Conservation (phyloP, 2,888 invertebrate genomes). For the Lymantria dispar region DNA sequence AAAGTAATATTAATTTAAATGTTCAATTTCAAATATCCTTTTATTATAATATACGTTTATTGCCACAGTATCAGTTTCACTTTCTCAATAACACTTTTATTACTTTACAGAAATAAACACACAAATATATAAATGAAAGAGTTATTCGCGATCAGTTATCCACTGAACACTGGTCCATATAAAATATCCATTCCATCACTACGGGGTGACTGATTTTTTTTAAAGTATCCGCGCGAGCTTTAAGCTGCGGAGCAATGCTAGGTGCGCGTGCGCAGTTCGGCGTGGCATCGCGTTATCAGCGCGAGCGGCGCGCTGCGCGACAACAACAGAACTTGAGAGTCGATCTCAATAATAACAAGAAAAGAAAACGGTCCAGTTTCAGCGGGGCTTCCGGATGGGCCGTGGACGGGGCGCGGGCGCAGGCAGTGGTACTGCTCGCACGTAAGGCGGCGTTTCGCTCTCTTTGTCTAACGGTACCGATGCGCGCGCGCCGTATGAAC, state of each 20-base stretch:
- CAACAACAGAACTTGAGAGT: conserved; percentile 81
- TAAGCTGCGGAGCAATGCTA: conserved; percentile 59
- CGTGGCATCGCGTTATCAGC: conserved; percentile 81
- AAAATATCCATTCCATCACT: conserved; percentile 71
- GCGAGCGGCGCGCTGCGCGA: conserved; percentile 76
- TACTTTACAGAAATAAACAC: conserved; percentile 43
- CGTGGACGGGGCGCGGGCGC: conserved; percentile 69
- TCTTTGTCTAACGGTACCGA: conserved; percentile 77
- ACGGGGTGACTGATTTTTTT: conserved; percentile 40
- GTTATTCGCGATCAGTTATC: conserved; percentile 47
- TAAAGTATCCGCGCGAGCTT: conserved; percentile 64
- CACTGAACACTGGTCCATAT: conserved; percentile 55
- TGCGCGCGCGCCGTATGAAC: conserved; percentile 56
- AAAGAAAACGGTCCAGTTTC: conserved; percentile 83
- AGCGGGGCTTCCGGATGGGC: conserved; percentile 81
- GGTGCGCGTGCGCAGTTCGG: conserved; percentile 73
- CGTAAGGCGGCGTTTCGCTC: conserved; percentile 51
- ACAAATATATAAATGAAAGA: conserved; percentile 32
- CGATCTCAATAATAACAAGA: conserved; percentile 83
- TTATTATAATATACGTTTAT: conserved; percentile 39
- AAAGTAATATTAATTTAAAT: conserved; percentile 31
- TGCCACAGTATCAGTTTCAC: conserved; percentile 64
- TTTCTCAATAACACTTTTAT: conserved; percentile 50
- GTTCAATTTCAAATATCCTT: conserved; percentile 44
- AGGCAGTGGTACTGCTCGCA: conserved; percentile 56